Base-by-base conservation (phyloP, 2,797 vertebrate species). In the Chloroceryle inda region DNA sequence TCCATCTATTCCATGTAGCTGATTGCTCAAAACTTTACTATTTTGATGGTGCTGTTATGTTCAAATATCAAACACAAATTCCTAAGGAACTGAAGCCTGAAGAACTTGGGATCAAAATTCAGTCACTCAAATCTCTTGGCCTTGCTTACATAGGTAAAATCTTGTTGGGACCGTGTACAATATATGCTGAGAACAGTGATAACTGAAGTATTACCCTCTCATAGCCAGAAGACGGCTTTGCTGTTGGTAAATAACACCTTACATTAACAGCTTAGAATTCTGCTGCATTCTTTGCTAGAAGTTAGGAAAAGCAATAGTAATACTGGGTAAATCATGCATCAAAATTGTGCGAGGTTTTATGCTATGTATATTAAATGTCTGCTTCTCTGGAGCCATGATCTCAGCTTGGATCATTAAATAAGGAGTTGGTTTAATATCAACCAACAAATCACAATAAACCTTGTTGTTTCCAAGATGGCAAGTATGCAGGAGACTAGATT, bases 381-480 rank as follows among this genome's bases (percentile, higher is more conserved):
- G 17, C 45, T 82, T 53, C 52, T 53, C 52, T 76, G 64, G 68
- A 95, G 83, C 69, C 63, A 5, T 73, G 74, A 33, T 64, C 61
- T 89, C 72, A 75, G 61, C 33, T 47, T 71, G 72, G 89, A 68
- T 58, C 61, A 47, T 88, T 95, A 85, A 85, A 91, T 56, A 89
- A 85, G 24, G 45, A 77, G 42, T 58, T 83, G 18, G 29, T 75
- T 89, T 89, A 78, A 73, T 86, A 94, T n/a, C 73, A 78, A 9
- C 58, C 58, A 91, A 73, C 56, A 91, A 94, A 94, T 86, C 58
- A 75, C 62, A 91, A 55, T 77, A 92, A 96, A 81, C 33, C 68
- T 55, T 40, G 49, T 38, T 92, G 66, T 75, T 68, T 69, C 73
- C 71, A 88, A 55, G 76, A 72, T 42, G 49, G 88, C 33, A 94